phyloP scores from a whole-genome alignment of 35 echinoderm and acorn worm genomes.

The Acanthaster planci region DNA sequence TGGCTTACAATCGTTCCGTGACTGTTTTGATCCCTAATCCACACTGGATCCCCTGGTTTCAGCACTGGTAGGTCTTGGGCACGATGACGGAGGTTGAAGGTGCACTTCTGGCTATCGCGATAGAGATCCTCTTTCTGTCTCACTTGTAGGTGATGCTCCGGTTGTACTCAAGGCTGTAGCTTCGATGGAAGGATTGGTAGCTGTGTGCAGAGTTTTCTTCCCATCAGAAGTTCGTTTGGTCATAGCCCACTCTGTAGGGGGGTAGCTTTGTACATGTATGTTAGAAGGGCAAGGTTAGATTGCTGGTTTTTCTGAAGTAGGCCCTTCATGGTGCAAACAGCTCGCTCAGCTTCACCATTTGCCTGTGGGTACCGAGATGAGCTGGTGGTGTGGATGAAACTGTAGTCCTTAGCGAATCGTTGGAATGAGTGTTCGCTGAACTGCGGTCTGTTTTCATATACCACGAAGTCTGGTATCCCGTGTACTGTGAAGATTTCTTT shows the following conservation, averaged over 20 bases:
- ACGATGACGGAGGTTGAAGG: conserved; percentile 23
- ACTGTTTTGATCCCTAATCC: conserved; percentile 32
- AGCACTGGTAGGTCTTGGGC: not conserved
- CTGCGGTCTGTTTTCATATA: conserved; percentile 35
- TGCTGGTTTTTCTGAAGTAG: conserved; percentile 33
- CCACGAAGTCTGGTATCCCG: conserved; percentile 10
- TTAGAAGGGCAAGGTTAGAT: conserved; percentile 41
- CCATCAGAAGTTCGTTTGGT: conserved; percentile 60
- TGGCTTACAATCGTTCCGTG: not conserved
- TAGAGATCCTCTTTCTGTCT: conserved; percentile 22
- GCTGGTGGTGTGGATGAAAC: conserved; percentile 28
- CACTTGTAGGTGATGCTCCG: not conserved
- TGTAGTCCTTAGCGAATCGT: conserved; percentile 12
- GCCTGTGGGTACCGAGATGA: conserved; percentile 32
- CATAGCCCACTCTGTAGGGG: conserved; percentile 39
- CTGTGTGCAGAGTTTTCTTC: conserved; percentile 34
- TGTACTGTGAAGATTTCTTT: conserved; percentile 47
- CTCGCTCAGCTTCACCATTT: conserved; percentile 59
- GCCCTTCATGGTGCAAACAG: conserved; percentile 55
- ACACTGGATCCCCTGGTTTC: conserved; percentile 24
- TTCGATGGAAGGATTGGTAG: conserved; percentile 20
- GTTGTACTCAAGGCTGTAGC: not conserved
- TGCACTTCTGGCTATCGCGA: conserved; percentile 5
- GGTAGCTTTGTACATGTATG: conserved; percentile 49
- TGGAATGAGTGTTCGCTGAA: not conserved